Evolutionary conservation across 2,888 invertebrate species (phyloP), one percentile per base, ranked within the genome.

Genomic region (Drosophila mercatorum): DNA sequence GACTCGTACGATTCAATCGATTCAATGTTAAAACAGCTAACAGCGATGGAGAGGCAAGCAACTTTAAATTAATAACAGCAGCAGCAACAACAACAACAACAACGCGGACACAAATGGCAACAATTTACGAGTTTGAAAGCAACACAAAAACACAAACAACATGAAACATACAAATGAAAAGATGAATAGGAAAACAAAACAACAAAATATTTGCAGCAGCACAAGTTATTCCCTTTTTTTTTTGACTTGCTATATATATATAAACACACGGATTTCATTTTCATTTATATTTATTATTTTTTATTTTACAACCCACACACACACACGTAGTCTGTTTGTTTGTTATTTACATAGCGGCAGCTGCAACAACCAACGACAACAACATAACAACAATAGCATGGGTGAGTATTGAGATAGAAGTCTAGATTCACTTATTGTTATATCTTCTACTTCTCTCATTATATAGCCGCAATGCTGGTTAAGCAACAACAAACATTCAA

Each of bases 271-370:
- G 38, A 60, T 58, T 46, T 40, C 53, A 47, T 57, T 60, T 63
- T n/a, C 47, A 75, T 63, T 79, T n/a, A 67, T 78, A 75, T 78
- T 74, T 75, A 79, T 79, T 68, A 44, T 57, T 59, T 43, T 57
- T 63, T 55, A 49, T 53, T 63, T 60, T 59, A 52, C 56, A 68
- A 75, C 22, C 1, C 60, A 73, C 5, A 2, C 12, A 60, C 69
- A 47, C 8, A n/a, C 36, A 12, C 38, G 5, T 12, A 26, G 59
- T 56, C n/a, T 28, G 34, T 55, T 46, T 60, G 43, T 28, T 47
- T 58, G 47, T 61, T 47, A 70, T 44, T 47, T 58, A 44, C 41
- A 51, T 62, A 62, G 68, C 46, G 57, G 43, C 66, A 34, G 60
- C 66, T 47, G 43, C 72, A 52, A 51, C 57, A 57, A 14, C 26